Evolutionary conservation across 2,888 invertebrate species (phyloP).

Genomic region (Serripes groenlandicus): DNA sequence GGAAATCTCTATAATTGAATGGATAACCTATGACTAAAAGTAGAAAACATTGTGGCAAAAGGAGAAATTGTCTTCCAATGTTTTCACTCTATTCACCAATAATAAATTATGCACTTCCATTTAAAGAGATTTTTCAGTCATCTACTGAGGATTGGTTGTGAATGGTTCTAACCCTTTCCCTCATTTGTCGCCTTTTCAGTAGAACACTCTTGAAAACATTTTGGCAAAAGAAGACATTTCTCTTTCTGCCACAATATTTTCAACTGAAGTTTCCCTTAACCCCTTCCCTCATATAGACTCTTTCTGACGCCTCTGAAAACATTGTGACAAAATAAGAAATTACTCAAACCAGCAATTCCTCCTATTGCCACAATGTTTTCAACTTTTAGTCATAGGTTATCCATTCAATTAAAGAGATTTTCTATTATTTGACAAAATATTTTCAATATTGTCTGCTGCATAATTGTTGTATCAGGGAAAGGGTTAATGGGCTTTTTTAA

Average conservation of each 20-base stretch:
- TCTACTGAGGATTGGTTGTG: too few species aligned
- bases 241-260: not conserved
- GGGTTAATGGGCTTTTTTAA: too few species aligned
- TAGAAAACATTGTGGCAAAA: not conserved
- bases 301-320: too few species aligned
- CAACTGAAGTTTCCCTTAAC: not conserved
- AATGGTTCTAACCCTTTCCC: not conserved
- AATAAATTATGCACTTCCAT: too few species aligned
- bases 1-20: not conserved
- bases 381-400: not conserved
- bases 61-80: not conserved
- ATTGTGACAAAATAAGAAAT: not conserved
- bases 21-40: too few species aligned
- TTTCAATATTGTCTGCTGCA: too few species aligned
- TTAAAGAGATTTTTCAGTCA: too few species aligned
- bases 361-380: not conserved
- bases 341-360: not conserved
- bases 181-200: not conserved
- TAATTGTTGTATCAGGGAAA: too few species aligned
- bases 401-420: too few species aligned
- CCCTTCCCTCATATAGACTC: too few species aligned
- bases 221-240: not conserved
- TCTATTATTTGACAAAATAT: too few species aligned
- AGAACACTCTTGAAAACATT: constrained; percentile 1
- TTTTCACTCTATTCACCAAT: not conserved